These are phyloP conservation scores for Diarsia rubi DNA, from an alignment of 2,888 invertebrate genomes.

Conservation along the genomic window DNA sequence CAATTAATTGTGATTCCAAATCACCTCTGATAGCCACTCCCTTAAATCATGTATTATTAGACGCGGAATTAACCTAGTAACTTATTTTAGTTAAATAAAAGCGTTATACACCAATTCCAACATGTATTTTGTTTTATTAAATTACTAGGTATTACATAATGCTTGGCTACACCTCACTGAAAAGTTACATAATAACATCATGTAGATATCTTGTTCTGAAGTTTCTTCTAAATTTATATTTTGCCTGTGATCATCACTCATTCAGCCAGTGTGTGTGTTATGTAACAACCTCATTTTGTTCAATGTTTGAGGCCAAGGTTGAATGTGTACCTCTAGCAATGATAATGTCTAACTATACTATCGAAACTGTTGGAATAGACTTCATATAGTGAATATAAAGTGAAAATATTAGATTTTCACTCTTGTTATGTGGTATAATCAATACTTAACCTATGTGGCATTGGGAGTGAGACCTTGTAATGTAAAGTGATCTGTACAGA, in stretches of 20 bases:
- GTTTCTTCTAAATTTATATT: constrained; percentile 60
- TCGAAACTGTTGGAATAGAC: constrained; percentile 55
- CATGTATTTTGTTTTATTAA: constrained; percentile 86
- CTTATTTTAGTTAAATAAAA: constrained; percentile 91
- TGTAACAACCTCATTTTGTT: constrained; percentile 82
- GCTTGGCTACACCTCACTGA: constrained; percentile 61
- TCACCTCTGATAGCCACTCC: constrained; percentile 85
- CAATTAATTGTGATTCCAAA: constrained; percentile 84
- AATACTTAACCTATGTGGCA: constrained; percentile 66
- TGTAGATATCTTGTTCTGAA: constrained; percentile 58
- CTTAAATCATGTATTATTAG: constrained; percentile 90
- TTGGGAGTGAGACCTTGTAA: constrained; percentile 78
- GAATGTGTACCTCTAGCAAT: constrained; percentile 43
- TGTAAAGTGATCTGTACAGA: constrained; percentile 69
- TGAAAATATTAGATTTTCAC: constrained; percentile 61
- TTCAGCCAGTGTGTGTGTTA: constrained; percentile 79
- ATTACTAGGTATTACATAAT: constrained; percentile 81
- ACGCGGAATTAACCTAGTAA: constrained; percentile 87
- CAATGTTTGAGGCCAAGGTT: constrained; percentile 81
- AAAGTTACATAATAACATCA: constrained; percentile 64
- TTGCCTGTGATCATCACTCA: constrained; percentile 71
- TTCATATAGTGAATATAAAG: constrained; percentile 57
- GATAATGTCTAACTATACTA: constrained; percentile 45
- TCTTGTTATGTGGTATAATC: constrained; percentile 63
- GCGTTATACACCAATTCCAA: constrained; percentile 89